Evolutionary conservation across 2,113 vertebrate genomes (phyloP), one percentile per base, ranked within the genome.

Genomic region (Paracanthobrama guichenoti): DNA sequence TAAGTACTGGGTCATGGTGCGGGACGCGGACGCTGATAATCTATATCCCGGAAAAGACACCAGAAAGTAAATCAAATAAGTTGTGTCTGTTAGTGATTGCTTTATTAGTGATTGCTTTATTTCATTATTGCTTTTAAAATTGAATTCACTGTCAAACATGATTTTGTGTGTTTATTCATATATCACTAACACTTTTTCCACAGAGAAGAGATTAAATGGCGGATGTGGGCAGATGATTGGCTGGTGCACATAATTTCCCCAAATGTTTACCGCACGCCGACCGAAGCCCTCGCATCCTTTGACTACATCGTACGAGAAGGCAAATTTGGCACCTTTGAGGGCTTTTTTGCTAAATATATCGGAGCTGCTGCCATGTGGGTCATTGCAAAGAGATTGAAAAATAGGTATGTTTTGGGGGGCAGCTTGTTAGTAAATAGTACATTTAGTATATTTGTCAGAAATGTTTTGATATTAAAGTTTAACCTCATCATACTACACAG

Each of bases 121-220:
- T 39, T 39, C 39, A 7, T 39, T 39, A 39, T 7, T 39, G 39
- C 39, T 39, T 39, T 39, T 39, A 4, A 31, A 6, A 16, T 8
- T 66, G 24, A 26, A 62, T 35, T 53, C 22, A 0, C 13, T 31
- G 1, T 24, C 31, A 46, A 72, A 84, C 11, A 55, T 44, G 16
- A 35, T 48, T 31, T 57, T 20, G n/a, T n/a, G n/a, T n/a, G 55
- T 60, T 26, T 72, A 4, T 48, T 18, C 4, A 28, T 35, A 18
- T 81, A 18, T 53, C 18, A 35, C 3, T 78, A 13, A 22, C 26
- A 26, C 3, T 72, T 55, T 31, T n/a, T 80, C 50, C 53, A 0
- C 93, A 99, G 98, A 86, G 98, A 99, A 86, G 98, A 99, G 90
- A 98, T 98, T 93, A 97, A 98, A 88, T 99, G 98, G 98, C 95